phyloP scores from a whole-genome alignment of 2,888 invertebrate species.

The Xestia xanthographa region DNA sequence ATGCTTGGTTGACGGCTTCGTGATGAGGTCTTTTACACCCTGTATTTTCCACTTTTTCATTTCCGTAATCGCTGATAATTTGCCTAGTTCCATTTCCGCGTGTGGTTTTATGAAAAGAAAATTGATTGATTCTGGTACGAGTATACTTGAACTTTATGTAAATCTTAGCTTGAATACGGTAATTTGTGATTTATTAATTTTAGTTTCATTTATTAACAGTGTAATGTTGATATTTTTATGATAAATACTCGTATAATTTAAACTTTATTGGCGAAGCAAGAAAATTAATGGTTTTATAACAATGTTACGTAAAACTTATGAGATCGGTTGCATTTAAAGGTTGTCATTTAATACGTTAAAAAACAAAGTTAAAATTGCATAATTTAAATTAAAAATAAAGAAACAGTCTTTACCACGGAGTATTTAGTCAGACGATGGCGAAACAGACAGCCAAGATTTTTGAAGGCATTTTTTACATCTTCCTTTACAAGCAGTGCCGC shows the following conservation, averaged over 20 bases:
- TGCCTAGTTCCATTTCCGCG: not conserved
- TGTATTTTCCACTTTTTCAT: not conserved
- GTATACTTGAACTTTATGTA: not conserved
- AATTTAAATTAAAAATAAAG: not conserved
- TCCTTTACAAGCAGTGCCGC: not conserved
- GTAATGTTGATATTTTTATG: not conserved
- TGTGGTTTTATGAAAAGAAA: not conserved
- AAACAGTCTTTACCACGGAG: not conserved
- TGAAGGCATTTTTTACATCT: not conserved
- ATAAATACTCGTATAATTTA: not conserved
- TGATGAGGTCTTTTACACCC: no score
- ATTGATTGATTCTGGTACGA: not conserved
- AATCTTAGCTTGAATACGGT: not conserved
- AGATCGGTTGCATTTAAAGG: constrained; percentile 1
- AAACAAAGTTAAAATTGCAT: not conserved
- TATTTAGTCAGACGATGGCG: not conserved
- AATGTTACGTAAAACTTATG: constrained; percentile 20
- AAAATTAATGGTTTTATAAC: not conserved
- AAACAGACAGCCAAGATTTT: not conserved
- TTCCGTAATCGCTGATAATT: not conserved
- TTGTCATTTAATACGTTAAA: not conserved
- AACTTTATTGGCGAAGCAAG: not conserved
- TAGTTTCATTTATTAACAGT: not conserved
- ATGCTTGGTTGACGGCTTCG: no score
- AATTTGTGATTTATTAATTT: not conserved